A percentile compares a stretch with the other conserved stretches of the same genome.
These are phyloP conservation scores for Potorous gilbertii DNA, from an alignment of 2,797 vertebrate species.

Conservation along the genomic window DNA sequence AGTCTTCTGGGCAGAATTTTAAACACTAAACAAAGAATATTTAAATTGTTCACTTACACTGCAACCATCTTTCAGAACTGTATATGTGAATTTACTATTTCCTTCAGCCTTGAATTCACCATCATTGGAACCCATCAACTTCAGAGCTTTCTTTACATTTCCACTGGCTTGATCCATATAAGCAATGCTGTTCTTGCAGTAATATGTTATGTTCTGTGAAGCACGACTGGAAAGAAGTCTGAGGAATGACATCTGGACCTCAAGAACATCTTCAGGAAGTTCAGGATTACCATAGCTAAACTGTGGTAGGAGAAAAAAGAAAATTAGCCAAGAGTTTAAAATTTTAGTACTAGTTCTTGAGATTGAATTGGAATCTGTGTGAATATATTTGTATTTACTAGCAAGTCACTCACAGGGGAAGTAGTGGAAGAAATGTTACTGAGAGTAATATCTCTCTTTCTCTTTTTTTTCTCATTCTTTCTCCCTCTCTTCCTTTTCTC, in stretches of 20 bases:
- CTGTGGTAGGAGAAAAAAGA: conserved; percentile 81
- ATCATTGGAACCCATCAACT: conserved; percentile 91
- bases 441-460: too few relatives aligned
- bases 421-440: neutral
- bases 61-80: conserved; percentile 92
- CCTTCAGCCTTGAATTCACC: conserved; percentile 94
- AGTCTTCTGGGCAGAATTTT: neutral
- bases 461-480: too few relatives aligned
- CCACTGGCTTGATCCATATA: conserved; percentile 89
- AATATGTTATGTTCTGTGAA: conserved; percentile 94
- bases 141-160: conserved; percentile 92
- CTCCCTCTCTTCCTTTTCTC: too few relatives aligned
- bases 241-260: conserved; percentile 94
- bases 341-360: neutral
- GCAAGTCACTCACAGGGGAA: neutral
- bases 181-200: conserved; percentile 96
- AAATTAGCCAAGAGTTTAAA: neutral
- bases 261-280: conserved; percentile 89
- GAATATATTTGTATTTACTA: neutral
- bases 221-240: conserved; percentile 93
- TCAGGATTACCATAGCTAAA: conserved; percentile 91
- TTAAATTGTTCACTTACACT: conserved; percentile 86
- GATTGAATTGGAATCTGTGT: neutral
- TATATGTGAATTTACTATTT: conserved; percentile 91
- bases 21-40: neutral